A percentile compares a stretch with the other conserved stretches of the same genome.
These are phyloP conservation scores for Noctua janthina DNA, from an alignment of 2,888 invertebrate genomes.

Conservation along the genomic window DNA sequence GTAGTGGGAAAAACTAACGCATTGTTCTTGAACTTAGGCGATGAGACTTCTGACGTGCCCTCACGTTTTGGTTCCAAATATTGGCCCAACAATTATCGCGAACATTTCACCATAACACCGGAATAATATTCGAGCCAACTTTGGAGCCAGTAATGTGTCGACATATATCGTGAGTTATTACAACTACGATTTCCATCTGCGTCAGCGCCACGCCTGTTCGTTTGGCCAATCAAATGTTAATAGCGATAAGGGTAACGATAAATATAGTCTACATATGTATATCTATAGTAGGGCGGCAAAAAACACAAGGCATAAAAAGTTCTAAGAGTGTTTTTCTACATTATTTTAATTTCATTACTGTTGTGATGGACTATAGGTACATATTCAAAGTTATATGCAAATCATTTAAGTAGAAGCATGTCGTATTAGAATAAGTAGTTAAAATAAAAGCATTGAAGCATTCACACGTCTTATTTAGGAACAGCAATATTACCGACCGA, in stretches of 20 bases:
- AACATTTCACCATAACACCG: neutral
- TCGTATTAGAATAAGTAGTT: neutral
- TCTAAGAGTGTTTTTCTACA: neutral
- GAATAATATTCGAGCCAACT: constrained; percentile 12
- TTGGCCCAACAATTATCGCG: neutral
- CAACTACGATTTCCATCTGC: constrained; percentile 29
- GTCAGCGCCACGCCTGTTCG: constrained; percentile 61
- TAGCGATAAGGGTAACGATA: constrained; percentile 7
- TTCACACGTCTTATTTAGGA: neutral
- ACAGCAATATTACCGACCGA: neutral
- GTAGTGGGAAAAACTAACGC: neutral
- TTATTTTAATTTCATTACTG: neutral
- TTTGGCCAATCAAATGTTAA: constrained; percentile 50
- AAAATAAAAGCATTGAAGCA: neutral
- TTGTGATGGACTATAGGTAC: neutral
- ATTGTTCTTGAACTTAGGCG: neutral
- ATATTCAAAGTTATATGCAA: neutral
- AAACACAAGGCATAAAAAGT: neutral
- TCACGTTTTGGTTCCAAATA: neutral
- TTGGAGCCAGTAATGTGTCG: constrained; percentile 16
- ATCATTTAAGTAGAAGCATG: neutral
- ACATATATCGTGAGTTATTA: constrained; percentile 29
- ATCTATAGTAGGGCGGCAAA: neutral
- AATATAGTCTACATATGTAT: neutral
- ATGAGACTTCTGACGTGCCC: neutral